phyloP scores from a whole-genome alignment of 2,888 invertebrate species.

The Torymus aiolomorphi region DNA sequence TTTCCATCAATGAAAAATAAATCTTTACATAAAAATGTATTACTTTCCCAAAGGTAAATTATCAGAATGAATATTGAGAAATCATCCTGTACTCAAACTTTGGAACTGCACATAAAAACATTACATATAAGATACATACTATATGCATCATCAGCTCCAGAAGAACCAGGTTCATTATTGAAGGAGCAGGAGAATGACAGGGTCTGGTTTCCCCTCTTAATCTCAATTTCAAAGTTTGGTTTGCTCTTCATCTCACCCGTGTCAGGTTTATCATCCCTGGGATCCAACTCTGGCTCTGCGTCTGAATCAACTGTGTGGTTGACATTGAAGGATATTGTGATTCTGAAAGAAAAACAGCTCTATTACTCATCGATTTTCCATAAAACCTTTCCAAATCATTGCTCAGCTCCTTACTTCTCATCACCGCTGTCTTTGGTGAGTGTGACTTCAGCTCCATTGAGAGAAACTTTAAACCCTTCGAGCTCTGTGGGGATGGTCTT shows the following conservation, averaged over 20 bases:
- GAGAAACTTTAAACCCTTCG: constrained; percentile 87
- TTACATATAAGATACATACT: constrained; percentile 76
- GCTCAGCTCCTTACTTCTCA: constrained; percentile 80
- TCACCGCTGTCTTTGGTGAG: constrained; percentile 84
- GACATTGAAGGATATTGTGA: constrained; percentile 90
- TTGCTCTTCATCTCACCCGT: constrained; percentile 91
- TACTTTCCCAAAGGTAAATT: constrained; percentile 68
- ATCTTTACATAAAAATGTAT: constrained; percentile 57
- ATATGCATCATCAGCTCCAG: constrained; percentile 83
- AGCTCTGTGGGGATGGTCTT: constrained; percentile 86
- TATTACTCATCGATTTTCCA: too few relatives aligned
- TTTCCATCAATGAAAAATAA: constrained; percentile 37
- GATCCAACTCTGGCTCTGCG: constrained; percentile 81
- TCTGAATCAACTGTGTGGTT: constrained; percentile 95
- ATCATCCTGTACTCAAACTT: constrained; percentile 68
- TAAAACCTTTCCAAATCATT: background rate
- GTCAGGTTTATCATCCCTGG: constrained; percentile 83
- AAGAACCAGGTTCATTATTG: constrained; percentile 79
- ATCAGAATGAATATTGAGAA: constrained; percentile 58
- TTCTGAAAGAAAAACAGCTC: constrained; percentile 76
- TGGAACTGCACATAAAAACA: constrained; percentile 55
- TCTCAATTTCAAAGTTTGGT: constrained; percentile 93
- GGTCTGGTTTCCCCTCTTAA: constrained; percentile 86
- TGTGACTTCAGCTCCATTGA: constrained; percentile 90
- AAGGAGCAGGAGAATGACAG: constrained; percentile 92